Conservation (phyloP, 2,888 invertebrate genomes). For the Dione vanillae region DNA sequence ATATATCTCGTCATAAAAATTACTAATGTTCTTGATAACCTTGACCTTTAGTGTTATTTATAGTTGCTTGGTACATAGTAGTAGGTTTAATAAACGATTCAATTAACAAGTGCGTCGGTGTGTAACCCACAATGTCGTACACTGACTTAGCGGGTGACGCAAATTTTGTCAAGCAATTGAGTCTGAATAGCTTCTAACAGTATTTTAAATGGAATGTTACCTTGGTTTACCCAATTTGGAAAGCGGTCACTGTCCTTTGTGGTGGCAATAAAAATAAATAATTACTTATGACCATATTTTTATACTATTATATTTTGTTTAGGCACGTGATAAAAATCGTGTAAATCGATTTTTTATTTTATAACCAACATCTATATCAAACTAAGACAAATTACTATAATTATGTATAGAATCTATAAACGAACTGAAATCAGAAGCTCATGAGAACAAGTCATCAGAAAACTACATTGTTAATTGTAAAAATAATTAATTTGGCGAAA, state of each 20-base stretch:
- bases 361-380: background rate
- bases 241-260: slow-evolving; percentile 44
- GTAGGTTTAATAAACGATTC: background rate
- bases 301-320: background rate
- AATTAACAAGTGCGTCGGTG: slow-evolving; percentile 35
- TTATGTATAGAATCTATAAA: background rate
- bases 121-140: slow-evolving; percentile 38
- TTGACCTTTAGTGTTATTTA: slow-evolving; percentile 5
- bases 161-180: slow-evolving; percentile 38
- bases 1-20: background rate
- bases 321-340: background rate
- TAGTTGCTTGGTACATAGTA: background rate
- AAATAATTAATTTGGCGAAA: background rate
- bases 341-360: background rate
- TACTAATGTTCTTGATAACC: background rate
- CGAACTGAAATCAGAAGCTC: too few relatives aligned
- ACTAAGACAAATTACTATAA: background rate
- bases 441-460: background rate
- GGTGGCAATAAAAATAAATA: slow-evolving; percentile 31
- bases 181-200: slow-evolving; percentile 41
- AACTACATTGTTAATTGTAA: background rate
- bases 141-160: slow-evolving; percentile 41
- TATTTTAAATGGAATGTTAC: slow-evolving; percentile 38
- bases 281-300: slow-evolving; percentile 12
- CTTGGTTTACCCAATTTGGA: slow-evolving; percentile 45